Base-by-base conservation (phyloP, 1,140 invertebrate genomes). In the Hylaeus volcanicus region DNA sequence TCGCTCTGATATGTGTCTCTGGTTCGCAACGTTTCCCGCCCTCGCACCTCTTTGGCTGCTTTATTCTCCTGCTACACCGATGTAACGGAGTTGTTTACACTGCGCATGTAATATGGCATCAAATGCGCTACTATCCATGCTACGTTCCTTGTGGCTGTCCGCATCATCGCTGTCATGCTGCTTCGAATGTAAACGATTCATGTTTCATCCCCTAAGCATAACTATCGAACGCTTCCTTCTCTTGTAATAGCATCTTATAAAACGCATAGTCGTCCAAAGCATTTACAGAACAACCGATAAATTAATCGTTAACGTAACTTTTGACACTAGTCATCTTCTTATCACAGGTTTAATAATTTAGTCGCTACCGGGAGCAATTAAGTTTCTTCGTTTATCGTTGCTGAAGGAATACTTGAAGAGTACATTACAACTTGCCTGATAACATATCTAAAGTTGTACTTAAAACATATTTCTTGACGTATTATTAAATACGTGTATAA, bases 51-150 rank as follows among this genome's bases (percentile, higher is more conserved):
- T 76, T 93, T 60, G 76, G 5, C 48, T 14, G 63, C 85, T 83
- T 91, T 93, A 90, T 89, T 91, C 89, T 89, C 93, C 92, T 93
- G 90, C 84, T 93, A 92, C 74, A 71, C 88, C 87, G 92, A 91
- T 93, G 93, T 93, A 93, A 93, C 92, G 90, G 93, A 93, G 93
- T 93, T 93, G 93, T 93, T 93, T 93, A 93, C 93, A 93, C 92
- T 93, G 92, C 93, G 93, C 93, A 93, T 93, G 92, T 93, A 93
- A 93, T 90, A 90, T 91, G 88, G 86, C 89, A 85, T 81, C 77
- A 86, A 82, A 87, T 77, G 79, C 85, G 78, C 69, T 87, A 78
- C 70, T 39, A n/a, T 74, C 26, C 61, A 4, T 60, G 15, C 56
- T 64, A 4, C 39, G 70, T 71, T 56, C 53, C 43, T 60, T n/a